phyloP scores from a whole-genome alignment of 2,113 vertebrate genomes.

The Xenopus borealis region DNA sequence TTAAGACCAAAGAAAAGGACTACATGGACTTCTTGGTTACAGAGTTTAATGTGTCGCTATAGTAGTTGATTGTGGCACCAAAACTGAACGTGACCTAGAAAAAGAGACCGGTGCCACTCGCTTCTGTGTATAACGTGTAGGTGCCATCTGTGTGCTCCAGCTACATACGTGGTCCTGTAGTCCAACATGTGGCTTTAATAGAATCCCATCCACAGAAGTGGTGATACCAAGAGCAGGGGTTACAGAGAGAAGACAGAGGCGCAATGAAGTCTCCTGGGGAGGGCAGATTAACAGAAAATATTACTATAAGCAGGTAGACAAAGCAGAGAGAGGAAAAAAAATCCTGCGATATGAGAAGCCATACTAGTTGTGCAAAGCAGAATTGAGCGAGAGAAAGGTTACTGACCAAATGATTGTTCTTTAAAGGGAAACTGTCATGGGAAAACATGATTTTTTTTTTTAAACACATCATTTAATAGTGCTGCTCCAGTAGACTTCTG shows the following conservation, averaged over 20 bases:
- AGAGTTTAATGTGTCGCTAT: constrained; percentile 93
- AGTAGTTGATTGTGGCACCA: constrained; percentile 45
- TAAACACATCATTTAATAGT: no score
- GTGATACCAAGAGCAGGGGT: constrained; percentile 6
- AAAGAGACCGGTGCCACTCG: constrained; percentile 3
- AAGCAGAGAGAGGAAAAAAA: no score
- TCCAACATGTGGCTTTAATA: constrained; percentile 34
- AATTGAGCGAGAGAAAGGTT: no score
- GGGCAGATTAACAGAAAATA: no score
- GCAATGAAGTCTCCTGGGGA: no score
- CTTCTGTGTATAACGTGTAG: constrained; percentile 34
- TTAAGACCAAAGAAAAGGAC: constrained; percentile 92
- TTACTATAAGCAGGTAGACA: no score
- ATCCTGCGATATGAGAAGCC: no score
- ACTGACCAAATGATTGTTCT: no score
- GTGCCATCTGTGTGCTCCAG: constrained; percentile 40
- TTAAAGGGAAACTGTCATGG: no score
- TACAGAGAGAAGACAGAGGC: neutral
- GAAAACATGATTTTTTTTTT: no score
- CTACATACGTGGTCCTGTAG: constrained; percentile 29
- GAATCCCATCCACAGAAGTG: constrained; percentile 1
- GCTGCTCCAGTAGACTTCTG: no score
- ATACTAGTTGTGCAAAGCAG: no score
- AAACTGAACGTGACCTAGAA: neutral
- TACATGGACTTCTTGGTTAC: constrained; percentile 93